Conservation (phyloP, 2,797 vertebrate genomes). For the Sylvilagus floridanus region DNA sequence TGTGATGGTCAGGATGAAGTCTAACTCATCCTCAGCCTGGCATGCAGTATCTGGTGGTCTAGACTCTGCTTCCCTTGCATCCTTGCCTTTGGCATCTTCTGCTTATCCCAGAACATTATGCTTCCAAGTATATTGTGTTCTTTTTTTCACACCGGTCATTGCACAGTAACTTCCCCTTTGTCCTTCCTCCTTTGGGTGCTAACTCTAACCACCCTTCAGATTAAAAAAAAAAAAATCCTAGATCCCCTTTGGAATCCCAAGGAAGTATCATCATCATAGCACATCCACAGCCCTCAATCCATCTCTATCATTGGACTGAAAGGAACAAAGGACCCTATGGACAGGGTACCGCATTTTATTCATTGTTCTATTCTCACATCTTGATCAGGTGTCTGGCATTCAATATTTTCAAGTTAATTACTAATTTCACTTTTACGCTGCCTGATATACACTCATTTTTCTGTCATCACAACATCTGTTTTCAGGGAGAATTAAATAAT, state of each 20-base stretch:
- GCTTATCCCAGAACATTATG: neutral
- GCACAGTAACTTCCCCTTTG: neutral
- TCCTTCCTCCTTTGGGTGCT: neutral
- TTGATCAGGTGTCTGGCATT: slow-evolving; percentile 6
- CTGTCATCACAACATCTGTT: slow-evolving; percentile 38
- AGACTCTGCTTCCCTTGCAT: neutral
- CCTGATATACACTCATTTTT: slow-evolving; percentile 13
- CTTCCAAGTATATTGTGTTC: neutral
- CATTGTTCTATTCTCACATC: neutral
- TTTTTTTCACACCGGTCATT: neutral
- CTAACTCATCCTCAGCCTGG: neutral
- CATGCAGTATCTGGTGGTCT: neutral
- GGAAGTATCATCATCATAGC: neutral
- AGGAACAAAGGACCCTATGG: neutral
- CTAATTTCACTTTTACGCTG: slow-evolving; percentile 51
- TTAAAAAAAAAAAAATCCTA: neutral
- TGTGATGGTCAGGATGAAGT: neutral
- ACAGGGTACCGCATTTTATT: neutral
- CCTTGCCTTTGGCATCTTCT: neutral
- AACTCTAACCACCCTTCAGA: neutral
- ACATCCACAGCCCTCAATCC: neutral
- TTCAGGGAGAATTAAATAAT: neutral
- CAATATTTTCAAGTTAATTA: slow-evolving; percentile 50
- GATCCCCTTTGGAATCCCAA: neutral
- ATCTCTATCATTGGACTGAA: neutral